These are phyloP conservation scores for Pseudomyrmex pallidus DNA, from an alignment of 1,140 invertebrate genomes.

Conservation along the genomic window DNA sequence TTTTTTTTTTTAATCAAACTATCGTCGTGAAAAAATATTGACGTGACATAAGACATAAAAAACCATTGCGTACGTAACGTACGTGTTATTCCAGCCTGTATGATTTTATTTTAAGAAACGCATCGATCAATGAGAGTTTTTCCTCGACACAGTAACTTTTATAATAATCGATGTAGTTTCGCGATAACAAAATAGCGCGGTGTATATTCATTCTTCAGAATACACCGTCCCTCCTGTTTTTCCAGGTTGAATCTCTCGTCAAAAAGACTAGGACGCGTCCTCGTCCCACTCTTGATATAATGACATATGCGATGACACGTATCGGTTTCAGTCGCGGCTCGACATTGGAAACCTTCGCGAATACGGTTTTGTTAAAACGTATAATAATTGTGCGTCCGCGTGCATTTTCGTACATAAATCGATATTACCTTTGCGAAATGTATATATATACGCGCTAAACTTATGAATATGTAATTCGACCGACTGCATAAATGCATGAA, in stretches of 20 bases:
- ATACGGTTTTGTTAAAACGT: neutral
- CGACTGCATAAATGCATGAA: constrained; percentile 16
- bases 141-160: constrained; percentile 26
- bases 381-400: neutral
- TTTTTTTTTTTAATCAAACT: neutral
- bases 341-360: neutral
- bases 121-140: constrained; percentile 66
- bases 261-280: constrained; percentile 35
- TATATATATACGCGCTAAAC: neutral
- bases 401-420: neutral
- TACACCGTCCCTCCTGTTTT: constrained; percentile 61
- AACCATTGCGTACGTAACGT: constrained; percentile 4
- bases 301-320: neutral
- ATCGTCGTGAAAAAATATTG: neutral
- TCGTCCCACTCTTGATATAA: constrained; percentile 36
- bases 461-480: constrained; percentile 20
- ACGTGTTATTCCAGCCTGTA: constrained; percentile 49
- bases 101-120: constrained; percentile 67
- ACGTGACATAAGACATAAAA: neutral
- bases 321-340: neutral
- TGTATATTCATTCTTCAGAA: constrained; percentile 48
- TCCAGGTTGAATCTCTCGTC: constrained; percentile 59
- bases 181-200: constrained; percentile 16
- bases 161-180: constrained; percentile 43
- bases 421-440: neutral